Evolutionary conservation across 92 coral and sea anemone genomes (phyloP).

Genomic region (Phenganax stokvisi): DNA sequence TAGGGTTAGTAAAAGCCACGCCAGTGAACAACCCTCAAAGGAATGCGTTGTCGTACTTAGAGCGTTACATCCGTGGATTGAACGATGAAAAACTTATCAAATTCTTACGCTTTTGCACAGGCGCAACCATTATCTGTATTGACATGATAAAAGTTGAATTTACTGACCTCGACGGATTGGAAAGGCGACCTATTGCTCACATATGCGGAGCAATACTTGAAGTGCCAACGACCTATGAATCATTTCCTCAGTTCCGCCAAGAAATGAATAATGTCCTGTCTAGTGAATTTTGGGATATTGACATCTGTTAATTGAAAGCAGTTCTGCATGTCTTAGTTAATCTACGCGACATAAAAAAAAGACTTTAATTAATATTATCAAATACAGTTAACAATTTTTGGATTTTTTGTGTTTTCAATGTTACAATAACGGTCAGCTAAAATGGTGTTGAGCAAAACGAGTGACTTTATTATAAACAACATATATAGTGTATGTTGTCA

Average conservation of each 20-base stretch:
- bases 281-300: constrained; percentile 53
- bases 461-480: too few species aligned
- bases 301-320: constrained; percentile 24
- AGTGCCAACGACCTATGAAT: constrained; percentile 43
- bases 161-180: constrained; percentile 41
- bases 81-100: constrained; percentile 39
- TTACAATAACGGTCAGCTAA: too few species aligned
- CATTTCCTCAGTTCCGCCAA: constrained; percentile 41
- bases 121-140: constrained; percentile 44
- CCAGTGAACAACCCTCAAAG: constrained; percentile 44
- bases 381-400: background rate
- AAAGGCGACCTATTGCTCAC: constrained; percentile 55
- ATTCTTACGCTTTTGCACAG: constrained; percentile 55
- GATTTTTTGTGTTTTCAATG: too few species aligned
- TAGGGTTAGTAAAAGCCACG: constrained; percentile 39
- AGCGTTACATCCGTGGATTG: constrained; percentile 52
- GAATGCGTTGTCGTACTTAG: constrained; percentile 40
- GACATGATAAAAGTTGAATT: constrained; percentile 38
- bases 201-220: constrained; percentile 53
- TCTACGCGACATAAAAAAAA: background rate
- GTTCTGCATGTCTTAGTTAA: background rate
- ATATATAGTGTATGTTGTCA: too few species aligned
- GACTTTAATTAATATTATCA: background rate
- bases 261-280: constrained; percentile 46
- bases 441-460: too few species aligned